Evolutionary conservation across 2,797 vertebrate species (phyloP).

Genomic region (Alca torda): DNA sequence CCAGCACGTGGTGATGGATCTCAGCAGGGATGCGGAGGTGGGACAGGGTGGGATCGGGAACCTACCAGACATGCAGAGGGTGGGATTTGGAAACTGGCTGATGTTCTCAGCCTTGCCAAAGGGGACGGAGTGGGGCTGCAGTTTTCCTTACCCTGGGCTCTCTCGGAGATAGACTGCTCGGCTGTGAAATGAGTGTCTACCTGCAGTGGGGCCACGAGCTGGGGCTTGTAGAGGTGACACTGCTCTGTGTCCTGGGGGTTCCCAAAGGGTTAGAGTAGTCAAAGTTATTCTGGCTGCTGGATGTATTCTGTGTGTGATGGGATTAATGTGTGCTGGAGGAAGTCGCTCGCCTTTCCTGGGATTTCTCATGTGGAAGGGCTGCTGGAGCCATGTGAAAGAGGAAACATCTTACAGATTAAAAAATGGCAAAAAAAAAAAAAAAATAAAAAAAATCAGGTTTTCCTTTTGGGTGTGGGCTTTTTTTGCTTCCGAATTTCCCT

Average conservation of each 20-base stretch:
- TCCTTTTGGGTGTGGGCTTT: constrained; percentile 16
- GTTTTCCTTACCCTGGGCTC: background rate
- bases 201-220: background rate
- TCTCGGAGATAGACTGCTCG: rapidly evolving
- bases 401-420: constrained; percentile 30
- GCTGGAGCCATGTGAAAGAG: constrained; percentile 12
- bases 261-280: background rate
- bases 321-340: constrained; percentile 31
- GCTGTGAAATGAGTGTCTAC: background rate
- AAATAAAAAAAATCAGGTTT: background rate
- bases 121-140: background rate
- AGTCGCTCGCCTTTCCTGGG: constrained; percentile 22
- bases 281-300: background rate
- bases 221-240: background rate
- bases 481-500: constrained; percentile 13
- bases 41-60: background rate
- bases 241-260: background rate
- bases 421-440: background rate
- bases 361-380: constrained; percentile 23
- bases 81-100: background rate
- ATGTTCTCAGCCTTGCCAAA: background rate
- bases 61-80: background rate
- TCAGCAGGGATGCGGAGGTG: background rate
- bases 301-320: background rate
- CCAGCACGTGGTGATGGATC: rapidly evolving